A percentile compares a stretch with the other conserved stretches of the same genome.
phyloP scores from a whole-genome alignment of 2,797 vertebrate genomes.

The Spinus olivaceus region DNA sequence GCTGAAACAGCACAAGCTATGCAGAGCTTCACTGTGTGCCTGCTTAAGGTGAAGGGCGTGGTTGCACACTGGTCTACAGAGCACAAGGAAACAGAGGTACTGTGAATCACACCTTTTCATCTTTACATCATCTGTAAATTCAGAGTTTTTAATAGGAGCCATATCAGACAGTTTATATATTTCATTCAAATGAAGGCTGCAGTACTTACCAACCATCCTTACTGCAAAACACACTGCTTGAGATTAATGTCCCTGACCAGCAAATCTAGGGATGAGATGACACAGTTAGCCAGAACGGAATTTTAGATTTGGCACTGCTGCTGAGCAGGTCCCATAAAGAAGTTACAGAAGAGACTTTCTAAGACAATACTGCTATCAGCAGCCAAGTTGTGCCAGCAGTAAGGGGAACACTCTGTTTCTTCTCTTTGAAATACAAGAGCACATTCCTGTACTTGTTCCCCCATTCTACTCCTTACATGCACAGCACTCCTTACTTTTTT shows the following conservation, averaged over 20 bases:
- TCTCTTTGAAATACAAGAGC: neutral
- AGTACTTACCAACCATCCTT: neutral
- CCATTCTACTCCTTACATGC: rapidly evolving
- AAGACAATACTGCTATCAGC: neutral
- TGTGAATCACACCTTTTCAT: neutral
- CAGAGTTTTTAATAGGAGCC: neutral
- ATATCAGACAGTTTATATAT: neutral
- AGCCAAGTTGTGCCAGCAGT: neutral
- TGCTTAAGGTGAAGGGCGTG: neutral
- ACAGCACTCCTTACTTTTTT: neutral
- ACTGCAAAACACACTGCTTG: neutral
- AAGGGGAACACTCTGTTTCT: neutral
- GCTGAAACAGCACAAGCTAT: neutral
- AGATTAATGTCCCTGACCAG: neutral
- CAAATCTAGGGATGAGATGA: neutral
- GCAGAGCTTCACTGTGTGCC: neutral
- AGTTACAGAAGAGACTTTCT: neutral
- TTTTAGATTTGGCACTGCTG: neutral
- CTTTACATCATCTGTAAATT: neutral
- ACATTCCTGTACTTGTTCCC: neutral
- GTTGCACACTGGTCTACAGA: neutral
- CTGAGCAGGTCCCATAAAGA: neutral
- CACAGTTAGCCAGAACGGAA: neutral
- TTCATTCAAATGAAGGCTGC: neutral
- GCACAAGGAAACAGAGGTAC: neutral